phyloP scores from a whole-genome alignment of 2,113 vertebrate species.

The Microcebus griseorufus region DNA sequence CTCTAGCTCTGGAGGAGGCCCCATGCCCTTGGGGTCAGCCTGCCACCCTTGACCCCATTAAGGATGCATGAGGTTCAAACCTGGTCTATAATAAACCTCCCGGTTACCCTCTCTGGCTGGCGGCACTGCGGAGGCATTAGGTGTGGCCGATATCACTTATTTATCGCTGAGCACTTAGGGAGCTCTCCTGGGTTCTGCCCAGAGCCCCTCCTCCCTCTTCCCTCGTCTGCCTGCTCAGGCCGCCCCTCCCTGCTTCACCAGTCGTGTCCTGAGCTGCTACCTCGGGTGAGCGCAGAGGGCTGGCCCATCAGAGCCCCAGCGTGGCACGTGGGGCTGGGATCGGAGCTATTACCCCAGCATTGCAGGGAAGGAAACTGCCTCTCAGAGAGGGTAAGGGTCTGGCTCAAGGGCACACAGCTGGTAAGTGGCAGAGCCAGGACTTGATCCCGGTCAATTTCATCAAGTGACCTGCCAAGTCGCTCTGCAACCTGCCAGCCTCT shows the following conservation, averaged over 20 bases:
- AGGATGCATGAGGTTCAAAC: not conserved
- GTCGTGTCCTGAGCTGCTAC: not conserved
- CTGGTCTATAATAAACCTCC: not conserved
- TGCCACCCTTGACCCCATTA: not conserved
- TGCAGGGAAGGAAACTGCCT: not conserved
- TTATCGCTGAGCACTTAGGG: conserved; percentile 65
- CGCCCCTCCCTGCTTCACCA: not conserved
- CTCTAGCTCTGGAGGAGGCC: not conserved
- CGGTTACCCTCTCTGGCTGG: not conserved
- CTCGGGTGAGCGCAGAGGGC: too few species aligned
- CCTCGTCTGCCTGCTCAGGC: not conserved
- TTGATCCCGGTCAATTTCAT: not conserved
- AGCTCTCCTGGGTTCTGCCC: conserved; percentile 50
- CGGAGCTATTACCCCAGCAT: too few species aligned
- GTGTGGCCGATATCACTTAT: conserved; percentile 65
- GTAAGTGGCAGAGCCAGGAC: not conserved
- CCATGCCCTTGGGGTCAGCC: not conserved
- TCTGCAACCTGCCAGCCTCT: not conserved
- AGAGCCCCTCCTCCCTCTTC: not conserved
- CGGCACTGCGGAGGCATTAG: not conserved
- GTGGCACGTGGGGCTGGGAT: accelerated
- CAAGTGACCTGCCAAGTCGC: not conserved
- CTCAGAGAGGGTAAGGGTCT: not conserved
- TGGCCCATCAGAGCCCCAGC: not conserved
- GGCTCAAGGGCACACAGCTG: not conserved